Conservation (phyloP, 2,113 vertebrate species). For the Engystomops pustulosus region DNA sequence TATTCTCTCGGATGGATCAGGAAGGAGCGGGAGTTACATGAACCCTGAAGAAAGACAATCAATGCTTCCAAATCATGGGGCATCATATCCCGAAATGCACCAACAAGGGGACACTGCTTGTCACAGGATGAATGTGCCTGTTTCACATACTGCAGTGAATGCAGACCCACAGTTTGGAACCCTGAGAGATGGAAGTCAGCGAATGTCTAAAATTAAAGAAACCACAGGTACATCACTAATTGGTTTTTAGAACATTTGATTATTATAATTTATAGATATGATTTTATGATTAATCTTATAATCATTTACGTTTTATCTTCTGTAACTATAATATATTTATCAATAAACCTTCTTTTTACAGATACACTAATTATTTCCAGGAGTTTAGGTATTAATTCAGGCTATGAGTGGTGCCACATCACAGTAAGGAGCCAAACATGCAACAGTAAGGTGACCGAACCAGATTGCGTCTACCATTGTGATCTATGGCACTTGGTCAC, state of each 20-base stretch:
- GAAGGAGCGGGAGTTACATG: constrained; percentile 80
- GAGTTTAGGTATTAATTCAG: too few relatives aligned
- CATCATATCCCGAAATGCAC: constrained; percentile 81
- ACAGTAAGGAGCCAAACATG: too few relatives aligned
- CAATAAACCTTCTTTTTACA: too few relatives aligned
- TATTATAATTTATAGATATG: background rate
- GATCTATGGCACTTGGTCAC: too few relatives aligned
- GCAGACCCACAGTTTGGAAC: constrained; percentile 84
- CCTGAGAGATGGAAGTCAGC: constrained; percentile 87
- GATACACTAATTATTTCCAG: too few relatives aligned
- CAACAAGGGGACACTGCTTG: constrained; percentile 83
- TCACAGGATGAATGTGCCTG: constrained; percentile 86
- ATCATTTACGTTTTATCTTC: too few relatives aligned
- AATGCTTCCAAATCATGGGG: constrained; percentile 76
- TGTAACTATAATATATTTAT: too few relatives aligned
- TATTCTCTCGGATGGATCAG: constrained; percentile 80
- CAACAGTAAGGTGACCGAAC: too few relatives aligned
- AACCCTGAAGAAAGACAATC: constrained; percentile 83
- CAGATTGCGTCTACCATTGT: too few relatives aligned
- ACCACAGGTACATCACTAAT: constrained; percentile 95
- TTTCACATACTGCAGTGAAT: constrained; percentile 84
- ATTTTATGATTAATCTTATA: too few relatives aligned
- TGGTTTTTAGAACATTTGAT: constrained; percentile 2
- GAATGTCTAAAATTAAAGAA: constrained; percentile 97
- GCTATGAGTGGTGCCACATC: too few relatives aligned